phyloP scores from a whole-genome alignment of 2,797 vertebrate genomes.

The Phataginus tetradactyla region DNA sequence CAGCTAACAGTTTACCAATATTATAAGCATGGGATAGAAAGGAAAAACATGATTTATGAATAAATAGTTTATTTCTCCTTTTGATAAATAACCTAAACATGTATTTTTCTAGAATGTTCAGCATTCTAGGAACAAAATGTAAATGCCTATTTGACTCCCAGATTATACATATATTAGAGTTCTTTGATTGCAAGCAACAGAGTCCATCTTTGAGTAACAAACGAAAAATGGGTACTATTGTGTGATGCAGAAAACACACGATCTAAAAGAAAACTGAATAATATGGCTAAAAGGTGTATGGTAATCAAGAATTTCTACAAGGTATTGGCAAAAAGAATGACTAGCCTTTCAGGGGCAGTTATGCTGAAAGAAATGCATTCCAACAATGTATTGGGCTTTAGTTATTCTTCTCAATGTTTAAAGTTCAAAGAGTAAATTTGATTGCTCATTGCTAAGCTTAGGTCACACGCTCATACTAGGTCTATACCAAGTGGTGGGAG shows the following conservation, averaged over 20 bases:
- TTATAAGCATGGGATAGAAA: conserved; percentile 1
- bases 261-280: not conserved
- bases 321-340: not conserved
- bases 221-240: not conserved
- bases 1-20: conserved; percentile 53
- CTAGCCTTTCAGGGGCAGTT: not conserved
- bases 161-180: not conserved
- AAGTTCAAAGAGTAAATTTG: not conserved
- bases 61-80: conserved; percentile 60
- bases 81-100: conserved; percentile 60
- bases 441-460: not conserved
- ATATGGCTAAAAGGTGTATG: not conserved
- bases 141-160: not conserved
- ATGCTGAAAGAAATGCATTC: not conserved
- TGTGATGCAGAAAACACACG: not conserved
- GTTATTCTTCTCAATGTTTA: not conserved
- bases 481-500: not conserved
- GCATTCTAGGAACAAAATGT: not conserved
- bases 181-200: conserved; percentile 23
- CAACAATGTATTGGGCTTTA: not conserved
- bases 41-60: conserved; percentile 1
- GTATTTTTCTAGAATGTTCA: conserved; percentile 54
- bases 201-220: conserved; percentile 5
- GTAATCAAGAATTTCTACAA: not conserved
- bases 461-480: not conserved